Base-by-base conservation (phyloP, 2,113 vertebrate species). In the Girardinichthys multiradiatus region DNA sequence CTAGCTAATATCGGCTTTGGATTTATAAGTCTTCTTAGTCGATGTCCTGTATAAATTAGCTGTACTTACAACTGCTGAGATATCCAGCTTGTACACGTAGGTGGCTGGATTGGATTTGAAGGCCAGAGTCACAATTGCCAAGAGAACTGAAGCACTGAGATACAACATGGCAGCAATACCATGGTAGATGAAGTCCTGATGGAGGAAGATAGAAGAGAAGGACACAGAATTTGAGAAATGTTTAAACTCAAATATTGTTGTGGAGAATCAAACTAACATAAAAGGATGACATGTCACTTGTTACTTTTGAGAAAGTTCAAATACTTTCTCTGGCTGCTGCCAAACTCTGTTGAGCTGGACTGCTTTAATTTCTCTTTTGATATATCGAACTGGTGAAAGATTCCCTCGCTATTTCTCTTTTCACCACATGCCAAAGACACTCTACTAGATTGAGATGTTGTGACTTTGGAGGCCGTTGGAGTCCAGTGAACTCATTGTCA, bases 51-150 rank as follows among this genome's bases (percentile, higher is more conserved):
- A 54, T 54, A 54, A 54, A 54, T 12, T 8, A 33, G 13, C 21
- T 1, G 19, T 7, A 26, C 93, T 96, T 84, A 96, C 96, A 92
- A 95, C 94, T 0, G 96, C 95, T 37, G 95, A 86, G 57, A 96
- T 75, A 67, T 95, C 91, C 75, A 95, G 87, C 71, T 77, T 84
- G 83, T 97, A 95, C 65, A 64, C 74, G 1, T 28, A 39, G 39
- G 19, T 6, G 0, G 11, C 0, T n/a, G 14, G 4, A 2, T 7
- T 1, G 0, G 45, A 37, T 6, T 42, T 79, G 42, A 1, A 45
- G 0, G 64, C n/a, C 2, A 66, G 14, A 0, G 91, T 95, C 79
- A 65, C 0, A 8, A 0, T 69, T 64, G 95, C 95, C 85, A 95
- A 82, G n/a, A 91, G 12, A 61, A 96, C 95, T 0, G 95, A 90